Evolutionary conservation across 2,113 vertebrate genomes (phyloP), one percentile per base, ranked within the genome.

Genomic region (Cercocebus atys): DNA sequence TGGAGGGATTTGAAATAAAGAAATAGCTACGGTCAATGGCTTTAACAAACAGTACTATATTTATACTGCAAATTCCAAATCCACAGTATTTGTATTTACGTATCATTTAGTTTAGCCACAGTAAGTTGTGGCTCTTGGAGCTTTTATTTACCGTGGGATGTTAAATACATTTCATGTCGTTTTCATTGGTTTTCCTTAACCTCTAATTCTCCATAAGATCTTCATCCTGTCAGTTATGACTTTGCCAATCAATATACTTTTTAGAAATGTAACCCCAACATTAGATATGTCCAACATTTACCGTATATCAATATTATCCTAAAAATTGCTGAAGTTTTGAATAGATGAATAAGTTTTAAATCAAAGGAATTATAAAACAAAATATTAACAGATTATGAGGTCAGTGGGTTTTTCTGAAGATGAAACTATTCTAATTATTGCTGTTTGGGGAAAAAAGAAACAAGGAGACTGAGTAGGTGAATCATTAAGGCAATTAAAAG

Each of bases 401-500:
- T 61, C 47, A 55, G 18, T 57, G 55, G 30, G 5, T 76, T 95
- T 97, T 93, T 92, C 50, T 84, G 32, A 92, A 94, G 73, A 92
- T 68, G 93, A 81, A 75, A 43, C 30, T 95, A 32, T 38, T 89
- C 72, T 73, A 68, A 88, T 94, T 85, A 88, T 88, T 90, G 59
- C 64, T 64, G 27, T 90, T 90, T 86, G 32, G 32, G 8, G 23
- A 20, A 45, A 82, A 78, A 97, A 59, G 20, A 86, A 90, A 20
- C 43, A 75, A 70, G 30, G 52, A 94, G 35, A 84, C 38, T 90
- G 64, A 88, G 45, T 72, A 81, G 83, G 76, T 88, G 80, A 96
- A 47, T 92, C 97, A 97, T 95, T 85, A 93, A 89, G 50, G 92
- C 80, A 97, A 95, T 97, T 95, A 96, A 96, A 97, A 72, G 66